Evolutionary conservation across 2,113 vertebrate species (phyloP), one percentile per base, ranked within the genome.

Genomic region (Sylvilagus bachmani): DNA sequence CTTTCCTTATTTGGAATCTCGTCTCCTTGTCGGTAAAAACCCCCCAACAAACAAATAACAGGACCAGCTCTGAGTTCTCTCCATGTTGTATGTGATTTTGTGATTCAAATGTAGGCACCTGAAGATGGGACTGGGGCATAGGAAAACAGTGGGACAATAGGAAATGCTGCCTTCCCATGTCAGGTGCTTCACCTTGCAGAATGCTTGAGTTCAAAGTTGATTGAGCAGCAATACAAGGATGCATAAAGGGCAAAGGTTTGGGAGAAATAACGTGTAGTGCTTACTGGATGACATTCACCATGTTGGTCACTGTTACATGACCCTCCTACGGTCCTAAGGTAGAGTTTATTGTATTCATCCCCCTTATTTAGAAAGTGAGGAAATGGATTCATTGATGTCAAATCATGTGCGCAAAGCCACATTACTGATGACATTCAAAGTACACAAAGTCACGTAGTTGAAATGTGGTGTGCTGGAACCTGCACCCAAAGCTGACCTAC

Each of bases 161-260:
- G 3, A n/a, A 38, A 4, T 31, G 1, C 53, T 64, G 27, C 36
- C 36, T 33, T 10, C 6, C 14, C 1, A 17, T 61, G 10, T 1
- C 33, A 81, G 4, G 16, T 53, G 29, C 27, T 67, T 70, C 29
- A 22, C 13, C 12, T 8, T 71, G 33, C 21, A 67, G 78, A n/a
- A 4, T 44, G 27, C 9, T 4, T 12, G 33, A 53, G n/a, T 58
- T 25, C 27, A 64, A 4, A 25, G n/a, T 36, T 33, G 16, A 24
- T 22, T 11, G 33, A 77, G 5, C 1, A 69, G 36, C 17, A 85
- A 19, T 10, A 25, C 0, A 11, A 2, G 5, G 7, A n/a, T 78
- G 8, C 44, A 49, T 58, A 66, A 36, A 69, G 44, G 25, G 12
- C 33, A 49, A 58, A 2, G 5, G 24, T 67, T 55, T 61, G 17